phyloP scores from a whole-genome alignment of 2,113 vertebrate genomes.

The Plecturocebus donacophilus region DNA sequence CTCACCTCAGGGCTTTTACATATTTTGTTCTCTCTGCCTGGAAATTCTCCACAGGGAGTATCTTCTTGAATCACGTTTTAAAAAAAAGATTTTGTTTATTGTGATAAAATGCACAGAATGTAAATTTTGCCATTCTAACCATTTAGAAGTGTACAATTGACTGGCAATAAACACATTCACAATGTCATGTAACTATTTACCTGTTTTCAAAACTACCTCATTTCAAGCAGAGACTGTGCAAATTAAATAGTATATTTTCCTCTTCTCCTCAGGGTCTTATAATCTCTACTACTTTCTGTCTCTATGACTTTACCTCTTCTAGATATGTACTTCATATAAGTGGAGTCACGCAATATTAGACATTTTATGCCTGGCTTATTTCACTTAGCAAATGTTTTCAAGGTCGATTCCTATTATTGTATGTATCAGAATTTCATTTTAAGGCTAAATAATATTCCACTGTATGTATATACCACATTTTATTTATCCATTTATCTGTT shows the following conservation, averaged over 20 bases:
- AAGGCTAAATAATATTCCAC: background rate
- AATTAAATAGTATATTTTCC: background rate
- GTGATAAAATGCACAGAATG: background rate
- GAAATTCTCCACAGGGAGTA: background rate
- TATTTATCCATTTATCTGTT: background rate
- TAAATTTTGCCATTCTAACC: background rate
- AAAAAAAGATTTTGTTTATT: background rate
- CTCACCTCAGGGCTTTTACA: background rate
- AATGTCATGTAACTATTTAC: background rate
- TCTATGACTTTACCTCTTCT: background rate
- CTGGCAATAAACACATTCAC: background rate
- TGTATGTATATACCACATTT: background rate
- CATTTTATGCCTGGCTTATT: background rate
- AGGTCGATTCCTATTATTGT: background rate
- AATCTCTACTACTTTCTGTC: background rate
- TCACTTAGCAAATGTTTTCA: background rate
- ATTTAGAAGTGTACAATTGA: background rate
- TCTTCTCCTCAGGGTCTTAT: background rate
- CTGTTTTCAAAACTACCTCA: background rate
- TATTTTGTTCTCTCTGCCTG: background rate
- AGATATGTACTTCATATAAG: background rate
- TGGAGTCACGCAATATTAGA: background rate
- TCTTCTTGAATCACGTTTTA: background rate
- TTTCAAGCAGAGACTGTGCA: background rate
- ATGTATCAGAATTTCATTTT: background rate